Percentiles rank a stretch among this genome's conserved stretches.
phyloP scores from a whole-genome alignment of 2,888 invertebrate genomes.

The Coenonympha glycerion region DNA sequence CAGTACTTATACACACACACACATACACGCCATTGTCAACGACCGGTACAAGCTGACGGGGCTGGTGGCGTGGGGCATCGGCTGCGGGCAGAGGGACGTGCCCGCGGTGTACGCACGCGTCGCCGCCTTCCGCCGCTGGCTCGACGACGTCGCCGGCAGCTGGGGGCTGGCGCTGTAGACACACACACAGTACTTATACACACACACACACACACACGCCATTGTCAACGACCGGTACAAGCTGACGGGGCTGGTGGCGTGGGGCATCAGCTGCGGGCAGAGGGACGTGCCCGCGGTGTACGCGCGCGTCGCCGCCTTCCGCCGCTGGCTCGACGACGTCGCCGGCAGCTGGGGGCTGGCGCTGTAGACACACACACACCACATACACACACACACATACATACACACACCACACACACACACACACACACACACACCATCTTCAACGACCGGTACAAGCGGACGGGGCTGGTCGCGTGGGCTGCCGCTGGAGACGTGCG shows the following conservation, averaged over 20 bases:
- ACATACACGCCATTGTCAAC: no score
- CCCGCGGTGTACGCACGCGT: slow-evolving; percentile 90
- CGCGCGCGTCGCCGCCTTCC: slow-evolving; percentile 79
- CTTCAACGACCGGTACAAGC: no score
- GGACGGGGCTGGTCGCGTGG: no score
- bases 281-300: slow-evolving; percentile 86
- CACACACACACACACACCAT: no score
- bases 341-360: slow-evolving; percentile 69
- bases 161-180: slow-evolving; percentile 62
- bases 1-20: no score
- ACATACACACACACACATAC: no score
- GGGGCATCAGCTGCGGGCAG: slow-evolving; percentile 91
- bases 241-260: slow-evolving; percentile 88
- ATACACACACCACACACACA: no score
- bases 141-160: slow-evolving; percentile 77
- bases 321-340: slow-evolving; percentile 83
- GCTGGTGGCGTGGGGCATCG: no score
- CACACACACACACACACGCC: no score
- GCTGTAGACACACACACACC: slow-evolving; percentile 39
- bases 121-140: slow-evolving; percentile 81
- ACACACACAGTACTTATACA: slow-evolving; percentile 37
- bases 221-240: slow-evolving; percentile 77
- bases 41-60: no score
- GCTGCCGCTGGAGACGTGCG: slow-evolving; percentile 83
- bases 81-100: slow-evolving; percentile 79